Base-by-base conservation (phyloP, 1,140 invertebrate genomes). In the Dinothrombium tinctorium region DNA sequence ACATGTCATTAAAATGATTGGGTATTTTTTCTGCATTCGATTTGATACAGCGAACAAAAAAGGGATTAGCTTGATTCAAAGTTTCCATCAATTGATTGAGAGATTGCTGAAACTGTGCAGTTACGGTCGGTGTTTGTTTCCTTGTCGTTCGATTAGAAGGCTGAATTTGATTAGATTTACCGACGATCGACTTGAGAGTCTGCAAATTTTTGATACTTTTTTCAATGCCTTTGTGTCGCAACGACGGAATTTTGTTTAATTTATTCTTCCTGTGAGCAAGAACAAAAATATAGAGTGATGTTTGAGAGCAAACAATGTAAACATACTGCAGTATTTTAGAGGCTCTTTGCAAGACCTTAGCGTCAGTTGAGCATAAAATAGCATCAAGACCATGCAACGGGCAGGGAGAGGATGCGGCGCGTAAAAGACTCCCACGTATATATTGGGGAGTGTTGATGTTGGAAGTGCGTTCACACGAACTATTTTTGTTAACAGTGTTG, bases 1-100 rank as follows among this genome's bases (percentile, higher is more conserved):
- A 79, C 42, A 84, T 80, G 49, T 90, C 80, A 56, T 92, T 83
- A 61, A 94, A 92, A 44, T 72, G 69, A 56, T 87, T 87, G 1
- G 87, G 70, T 45, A 78, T 71, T 67, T 73, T 51, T 24, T 47
- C 36, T 9, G 33, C 29, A 28, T 49, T 48, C 32, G 40, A 49
- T 35, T 95, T 95, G 50, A 95, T 92, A 58, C 87, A 94, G 33
- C 87, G 68, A 46, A 95, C 89, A 56, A 95, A 95, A 61, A 87
- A 94, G 2, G 87, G 87, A 61, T 89, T 89, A 0, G 86, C 83
- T 55, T 87, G 76, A 56, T 86, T 86, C 8, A 95, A 57, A 0
- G 84, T 87, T 50, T 83, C 76, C 83, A 94, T 90, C 11, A 94
- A 61, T 25, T 76, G 73, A 42, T 80, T 76, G 20, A 95, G 61